Base-by-base conservation (phyloP, 2,888 invertebrate species). In the Clunio marinus region DNA sequence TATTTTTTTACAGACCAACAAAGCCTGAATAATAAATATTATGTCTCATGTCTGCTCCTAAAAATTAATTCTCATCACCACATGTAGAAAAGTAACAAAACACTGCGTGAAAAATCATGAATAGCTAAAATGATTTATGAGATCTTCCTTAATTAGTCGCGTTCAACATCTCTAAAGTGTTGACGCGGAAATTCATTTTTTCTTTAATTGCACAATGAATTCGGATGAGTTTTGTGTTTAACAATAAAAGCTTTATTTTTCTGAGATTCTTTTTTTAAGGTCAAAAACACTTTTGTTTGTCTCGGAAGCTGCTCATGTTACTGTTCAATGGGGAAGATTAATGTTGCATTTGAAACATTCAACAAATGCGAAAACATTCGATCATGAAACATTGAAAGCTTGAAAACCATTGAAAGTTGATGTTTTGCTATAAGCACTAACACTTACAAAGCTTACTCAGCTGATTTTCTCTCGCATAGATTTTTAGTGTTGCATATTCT, bases 341-440 rank as follows among this genome's bases (percentile, higher is more conserved):
- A 10, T 8, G 32, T 32, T 32, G 32, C 32, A 32, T 10, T 8
- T 32, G 10, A 8, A 8, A 8, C 32, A 32, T 5, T 32, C 32
- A 10, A 32, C 32, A 32, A 10, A 5, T 5, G 32, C 5, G 7
- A 10, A 32, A 32, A 10, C 32, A 32, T 8, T 10, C 7, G 32
- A 5, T 32, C 5, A 32, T 7, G 8, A 32, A 4, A 32, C 8
- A 7, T 4, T 7, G 32, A 32, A 32, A 15, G n/a, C 10, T 41
- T 41, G 41, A 7, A 32, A 32, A 32, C 4, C 32, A 32, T 32
- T 32, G 5, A 8, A 32, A 15, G 2, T 41, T 15, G 15, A 10
- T 41, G 41, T 41, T 41, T 32, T 41, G 41, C 41, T 41, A 41
- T 41, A 41, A 41, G 15, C 41, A 41, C 41, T 3, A 41, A 41